Evolutionary conservation across 2,113 vertebrate genomes (phyloP), one percentile per base, ranked within the genome.

Genomic region (Sardina pilchardus): DNA sequence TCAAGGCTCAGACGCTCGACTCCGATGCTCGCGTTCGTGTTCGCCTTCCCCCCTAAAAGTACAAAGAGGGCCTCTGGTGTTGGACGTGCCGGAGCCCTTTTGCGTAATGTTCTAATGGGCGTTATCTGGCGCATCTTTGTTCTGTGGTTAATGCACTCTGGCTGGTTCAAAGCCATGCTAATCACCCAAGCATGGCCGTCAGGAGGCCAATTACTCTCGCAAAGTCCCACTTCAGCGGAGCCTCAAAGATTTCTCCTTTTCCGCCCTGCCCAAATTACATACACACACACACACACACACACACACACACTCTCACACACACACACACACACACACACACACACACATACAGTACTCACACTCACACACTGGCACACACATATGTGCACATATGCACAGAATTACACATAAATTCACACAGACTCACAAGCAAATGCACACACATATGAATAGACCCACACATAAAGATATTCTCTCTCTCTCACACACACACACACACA

Each of bases 101-200:
- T 17, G 81, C 71, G n/a, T 81, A 82, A 82, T 90, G 90, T 92
- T 92, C 86, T 91, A 88, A 93, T 93, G 91, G 75, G 87, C 85
- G 89, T 93, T 91, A 93, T 93, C 90, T 90, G 82, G 86, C 42
- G 44, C 82, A 83, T 92, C 93, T 94, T 95, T 95, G 93, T 95
- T 95, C 91, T 91, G 42, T 78, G 88, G 87, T 84, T 93, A 94
- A 95, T 93, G 89, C 89, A 90, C 86, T 90, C 88, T 90, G 89
- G 90, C 92, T 89, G 88, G 92, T 94, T 95, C 95, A 95, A 95
- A 95, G 93, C 87, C 90, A 92, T 94, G 93, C 91, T 94, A 94
- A 95, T 94, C 84, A 93, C 90, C 81, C 81, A 89, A 81, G 71
- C 89, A 90, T 89, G 92, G 92, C 93, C 92, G 93, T 93, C 93